These are phyloP conservation scores for Caenorhabditis sinica DNA, from an alignment of 2,888 invertebrate genomes.

Conservation along the genomic window DNA sequence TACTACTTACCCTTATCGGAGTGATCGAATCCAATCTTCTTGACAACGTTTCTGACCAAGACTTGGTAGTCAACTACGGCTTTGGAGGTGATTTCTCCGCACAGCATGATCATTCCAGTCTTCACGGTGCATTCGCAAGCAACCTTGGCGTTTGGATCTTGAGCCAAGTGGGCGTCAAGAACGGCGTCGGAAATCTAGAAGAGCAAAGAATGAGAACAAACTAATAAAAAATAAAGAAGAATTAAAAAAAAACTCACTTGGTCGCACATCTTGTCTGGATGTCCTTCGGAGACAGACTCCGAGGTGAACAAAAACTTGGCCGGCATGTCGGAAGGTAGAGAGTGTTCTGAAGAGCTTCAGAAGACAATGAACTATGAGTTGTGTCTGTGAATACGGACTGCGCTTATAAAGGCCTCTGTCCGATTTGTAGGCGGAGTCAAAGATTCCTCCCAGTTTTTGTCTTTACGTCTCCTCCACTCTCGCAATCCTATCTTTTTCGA, in stretches of 20 bases:
- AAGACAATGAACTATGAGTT: constrained; percentile 20
- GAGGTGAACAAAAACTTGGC: constrained; percentile 20
- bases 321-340: neutral
- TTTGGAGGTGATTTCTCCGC: constrained; percentile 98
- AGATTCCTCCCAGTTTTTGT: constrained; percentile 35
- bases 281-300: constrained; percentile 98
- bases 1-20: constrained; percentile 70
- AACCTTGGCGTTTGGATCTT: constrained; percentile 84
- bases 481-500: constrained; percentile 43
- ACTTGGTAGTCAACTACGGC: constrained; percentile 98
- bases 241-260: constrained; percentile 87
- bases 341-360: neutral
- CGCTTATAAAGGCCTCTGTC: constrained; percentile 55
- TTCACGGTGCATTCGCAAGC: constrained; percentile 94
- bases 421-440: constrained; percentile 47
- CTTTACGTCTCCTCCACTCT: constrained; percentile 33
- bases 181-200: constrained; percentile 90
- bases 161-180: constrained; percentile 88
- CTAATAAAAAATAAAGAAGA: too few species aligned
- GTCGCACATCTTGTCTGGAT: constrained; percentile 99
- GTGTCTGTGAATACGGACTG: constrained; percentile 6
- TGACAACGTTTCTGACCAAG: constrained; percentile 95
- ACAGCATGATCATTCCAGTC: constrained; percentile 98
- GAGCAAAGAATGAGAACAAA: neutral
- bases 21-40: constrained; percentile 97